A percentile compares a stretch with the other conserved stretches of the same genome.
phyloP scores from a whole-genome alignment of 2,888 invertebrate species.

The Heliconius aoede region DNA sequence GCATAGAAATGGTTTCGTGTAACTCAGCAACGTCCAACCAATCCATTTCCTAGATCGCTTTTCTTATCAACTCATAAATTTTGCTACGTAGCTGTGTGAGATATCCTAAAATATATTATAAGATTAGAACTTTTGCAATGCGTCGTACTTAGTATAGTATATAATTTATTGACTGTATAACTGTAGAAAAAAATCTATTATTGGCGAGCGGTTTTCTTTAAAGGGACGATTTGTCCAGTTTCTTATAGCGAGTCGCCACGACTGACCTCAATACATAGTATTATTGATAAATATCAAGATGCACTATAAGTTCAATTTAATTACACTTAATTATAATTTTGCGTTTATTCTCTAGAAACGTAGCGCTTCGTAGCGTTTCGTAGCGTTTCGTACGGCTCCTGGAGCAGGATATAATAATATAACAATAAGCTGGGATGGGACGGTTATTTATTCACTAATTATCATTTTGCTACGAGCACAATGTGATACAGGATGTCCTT shows the following conservation, averaged over 20 bases:
- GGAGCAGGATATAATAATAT: conserved; percentile 51
- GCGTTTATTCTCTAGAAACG: conserved; percentile 30
- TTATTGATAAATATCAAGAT: background rate
- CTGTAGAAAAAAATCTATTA: background rate
- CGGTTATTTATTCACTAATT: conserved; percentile 69
- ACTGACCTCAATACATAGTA: background rate
- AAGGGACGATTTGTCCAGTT: background rate
- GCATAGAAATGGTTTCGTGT: conserved; percentile 39
- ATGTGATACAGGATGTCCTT: conserved; percentile 67
- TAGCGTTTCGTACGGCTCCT: conserved; percentile 51
- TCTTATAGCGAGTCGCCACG: background rate
- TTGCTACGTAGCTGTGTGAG: conserved; percentile 58
- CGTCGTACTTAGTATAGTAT: background rate
- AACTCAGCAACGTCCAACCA: conserved; percentile 49
- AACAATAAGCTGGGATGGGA: conserved; percentile 40
- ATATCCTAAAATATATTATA: conserved; percentile 46
- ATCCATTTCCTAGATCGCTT: conserved; percentile 69
- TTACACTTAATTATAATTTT: conserved; percentile 10
- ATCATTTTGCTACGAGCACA: conserved; percentile 63
- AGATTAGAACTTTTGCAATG: conserved; percentile 20
- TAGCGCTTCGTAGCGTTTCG: conserved; percentile 50
- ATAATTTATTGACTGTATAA: background rate
- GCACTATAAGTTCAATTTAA: background rate
- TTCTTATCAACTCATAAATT: conserved; percentile 75
- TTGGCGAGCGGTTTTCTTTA: background rate